Percentiles rank a stretch among this genome's conserved stretches.
These are phyloP conservation scores for Rhingia campestris DNA, from an alignment of 2,888 invertebrate genomes.

Conservation along the genomic window DNA sequence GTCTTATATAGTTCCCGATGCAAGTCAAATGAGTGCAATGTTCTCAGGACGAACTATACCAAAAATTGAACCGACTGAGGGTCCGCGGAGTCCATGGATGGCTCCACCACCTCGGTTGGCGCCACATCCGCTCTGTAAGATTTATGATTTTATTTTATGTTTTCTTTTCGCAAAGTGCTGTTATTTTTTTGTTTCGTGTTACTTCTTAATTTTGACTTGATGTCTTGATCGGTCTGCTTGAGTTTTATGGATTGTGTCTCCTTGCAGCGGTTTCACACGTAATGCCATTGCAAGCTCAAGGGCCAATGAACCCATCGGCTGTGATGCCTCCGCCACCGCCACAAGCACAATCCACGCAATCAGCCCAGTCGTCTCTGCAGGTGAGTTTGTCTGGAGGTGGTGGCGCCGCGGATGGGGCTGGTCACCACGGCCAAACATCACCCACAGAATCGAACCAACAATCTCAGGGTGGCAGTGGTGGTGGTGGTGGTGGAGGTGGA, in stretches of 20 bases:
- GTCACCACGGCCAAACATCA: constrained; percentile 79
- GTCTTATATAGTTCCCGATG: constrained; percentile 79
- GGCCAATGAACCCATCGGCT: constrained; percentile 80
- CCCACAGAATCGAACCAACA: constrained; percentile 78
- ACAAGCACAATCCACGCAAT: constrained; percentile 80
- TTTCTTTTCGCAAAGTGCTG: constrained; percentile 40
- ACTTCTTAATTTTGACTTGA: constrained; percentile 44
- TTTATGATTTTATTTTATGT: constrained; percentile 65
- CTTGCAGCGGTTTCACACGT: constrained; percentile 81
- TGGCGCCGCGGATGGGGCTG: constrained; percentile 74
- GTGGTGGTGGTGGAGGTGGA: constrained; percentile 76
- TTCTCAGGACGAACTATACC: constrained; percentile 82
- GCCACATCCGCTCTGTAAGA: constrained; percentile 82
- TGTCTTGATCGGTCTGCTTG: neutral
- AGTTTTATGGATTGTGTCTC: constrained; percentile 18
- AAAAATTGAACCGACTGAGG: constrained; percentile 83
- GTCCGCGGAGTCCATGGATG: constrained; percentile 81
- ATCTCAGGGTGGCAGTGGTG: constrained; percentile 75
- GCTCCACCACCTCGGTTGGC: constrained; percentile 81
- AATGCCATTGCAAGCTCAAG: constrained; percentile 80
- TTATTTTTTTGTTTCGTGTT: constrained; percentile 56
- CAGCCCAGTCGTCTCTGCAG: constrained; percentile 66
- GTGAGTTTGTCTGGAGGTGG: constrained; percentile 69
- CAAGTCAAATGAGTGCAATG: constrained; percentile 82
- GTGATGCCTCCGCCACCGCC: constrained; percentile 81